phyloP scores from a whole-genome alignment of 1,140 invertebrate genomes.

The Kradibia gibbosae region DNA sequence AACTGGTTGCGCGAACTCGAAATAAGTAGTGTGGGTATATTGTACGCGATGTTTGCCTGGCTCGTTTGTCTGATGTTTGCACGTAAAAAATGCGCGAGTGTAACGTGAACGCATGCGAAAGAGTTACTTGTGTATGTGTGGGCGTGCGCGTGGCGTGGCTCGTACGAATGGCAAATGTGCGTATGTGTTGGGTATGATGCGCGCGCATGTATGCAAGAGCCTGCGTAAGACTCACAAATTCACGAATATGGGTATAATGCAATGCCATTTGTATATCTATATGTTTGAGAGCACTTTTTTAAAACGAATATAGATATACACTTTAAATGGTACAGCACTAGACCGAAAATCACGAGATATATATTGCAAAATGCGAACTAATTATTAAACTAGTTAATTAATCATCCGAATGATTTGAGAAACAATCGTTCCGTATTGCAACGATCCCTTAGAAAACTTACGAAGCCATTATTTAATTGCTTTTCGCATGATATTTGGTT shows the following conservation, averaged over 20 bases:
- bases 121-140: background rate
- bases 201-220: background rate
- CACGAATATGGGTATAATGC: constrained; percentile 22
- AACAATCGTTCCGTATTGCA: background rate
- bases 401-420: background rate
- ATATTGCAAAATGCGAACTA: background rate
- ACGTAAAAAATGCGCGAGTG: too few relatives aligned
- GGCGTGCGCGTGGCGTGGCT: background rate
- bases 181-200: constrained; percentile 2
- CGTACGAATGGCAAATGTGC: too few relatives aligned
- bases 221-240: constrained; percentile 5
- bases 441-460: constrained; percentile 2
- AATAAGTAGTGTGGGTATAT: too few relatives aligned
- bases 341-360: background rate
- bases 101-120: too few relatives aligned
- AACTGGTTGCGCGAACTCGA: background rate
- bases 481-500: constrained; percentile 12
- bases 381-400: too few relatives aligned
- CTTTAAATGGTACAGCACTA: constrained; percentile 7
- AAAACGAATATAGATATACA: constrained; percentile 22
- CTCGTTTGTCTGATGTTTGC: too few relatives aligned
- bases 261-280: constrained; percentile 30
- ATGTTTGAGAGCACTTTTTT: background rate
- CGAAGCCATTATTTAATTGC: constrained; percentile 6
- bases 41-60: too few relatives aligned